Evolutionary conservation across 2,888 invertebrate species (phyloP).

Genomic region (Drosophila setosimentum): DNA sequence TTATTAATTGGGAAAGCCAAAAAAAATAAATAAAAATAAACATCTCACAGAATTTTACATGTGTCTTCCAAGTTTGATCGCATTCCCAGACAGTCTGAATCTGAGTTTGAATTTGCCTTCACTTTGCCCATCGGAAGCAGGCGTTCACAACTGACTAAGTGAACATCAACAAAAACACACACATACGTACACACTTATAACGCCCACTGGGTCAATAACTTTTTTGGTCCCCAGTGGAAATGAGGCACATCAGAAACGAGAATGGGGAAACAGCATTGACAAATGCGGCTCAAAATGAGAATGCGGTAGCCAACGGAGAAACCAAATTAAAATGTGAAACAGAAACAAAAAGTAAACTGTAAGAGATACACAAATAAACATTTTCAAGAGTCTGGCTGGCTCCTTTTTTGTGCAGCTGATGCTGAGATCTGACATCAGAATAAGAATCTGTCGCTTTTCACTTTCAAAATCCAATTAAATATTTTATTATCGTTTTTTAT

Average conservation of each 20-base stretch:
- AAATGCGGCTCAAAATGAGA: conserved; percentile 47
- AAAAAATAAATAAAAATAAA: conserved; percentile 13
- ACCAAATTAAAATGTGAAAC: conserved; percentile 61
- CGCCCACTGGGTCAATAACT: conserved; percentile 48
- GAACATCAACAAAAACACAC: conserved; percentile 18
- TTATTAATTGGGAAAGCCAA: conserved; percentile 30
- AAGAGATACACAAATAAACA: conserved; percentile 77
- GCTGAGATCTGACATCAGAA: conserved; percentile 35
- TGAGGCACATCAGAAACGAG: conserved; percentile 41
- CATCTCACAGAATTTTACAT: conserved; percentile 26
- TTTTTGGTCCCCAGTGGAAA: conserved; percentile 50
- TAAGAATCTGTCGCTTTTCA: conserved; percentile 59
- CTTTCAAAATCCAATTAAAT: conserved; percentile 73
- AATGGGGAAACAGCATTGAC: conserved; percentile 71
- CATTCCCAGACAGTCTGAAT: conserved; percentile 54
- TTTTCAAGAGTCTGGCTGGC: conserved; percentile 57
- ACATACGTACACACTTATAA: conserved; percentile 14
- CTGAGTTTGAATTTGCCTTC: conserved; percentile 58
- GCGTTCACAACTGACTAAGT: conserved; percentile 37
- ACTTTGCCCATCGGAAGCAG: conserved; percentile 67
- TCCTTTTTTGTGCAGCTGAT: conserved; percentile 67
- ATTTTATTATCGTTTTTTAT: conserved; percentile 33
- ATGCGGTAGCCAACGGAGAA: conserved; percentile 48
- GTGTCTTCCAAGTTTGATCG: conserved; percentile 49
- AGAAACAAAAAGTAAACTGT: conserved; percentile 52